Base-by-base conservation (phyloP, 2,797 vertebrate species). In the Vireo griseus region DNA sequence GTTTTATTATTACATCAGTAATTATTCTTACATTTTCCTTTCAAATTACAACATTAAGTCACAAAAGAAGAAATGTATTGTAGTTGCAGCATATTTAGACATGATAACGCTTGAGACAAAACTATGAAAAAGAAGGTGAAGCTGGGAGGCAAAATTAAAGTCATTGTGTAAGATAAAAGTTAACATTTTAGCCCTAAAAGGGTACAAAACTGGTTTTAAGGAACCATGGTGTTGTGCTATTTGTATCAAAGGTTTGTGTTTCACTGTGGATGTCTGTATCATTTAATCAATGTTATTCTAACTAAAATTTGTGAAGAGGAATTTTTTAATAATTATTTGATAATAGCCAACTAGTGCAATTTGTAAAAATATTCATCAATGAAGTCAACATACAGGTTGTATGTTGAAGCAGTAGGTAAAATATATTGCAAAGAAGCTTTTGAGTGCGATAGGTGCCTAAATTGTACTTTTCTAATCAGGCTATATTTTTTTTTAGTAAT, bases 11-110 rank as follows among this genome's bases (percentile, higher is more conserved):
- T 66, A 28, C 18, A 82, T 92, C 79, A 69, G 73, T 96, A 96
- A 96, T 97, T 96, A 94, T 82, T 92, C 66, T 95, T 92, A 42
- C 40, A 82, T 88, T 97, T 97, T 95, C 61, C 61, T 97, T 96
- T 94, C 78, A 96, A 94, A 76, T 95, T 86, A 69, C 51, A 96
- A 35, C 90, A 89, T 79, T 61, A 96, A 85, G 80, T 91, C 55
- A 91, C 72, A 54, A 83, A 86, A 81, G 40, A 84, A 75, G 58
- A 87, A 92, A 74, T 18, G 9, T 84, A 20, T 65, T 90, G 5
- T 69, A 61, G 67, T 89, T 92, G 55, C 68, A 90, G 76, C n/a
- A n/a, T 86, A 72, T 91, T 95, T 96, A 81, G 69, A 40, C 62
- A 69, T 94, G 75, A 55, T 54, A 90, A 74, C 39, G 66, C 67